Base-by-base conservation (phyloP, 2,113 vertebrate species). In the Ardeotis arabs region DNA sequence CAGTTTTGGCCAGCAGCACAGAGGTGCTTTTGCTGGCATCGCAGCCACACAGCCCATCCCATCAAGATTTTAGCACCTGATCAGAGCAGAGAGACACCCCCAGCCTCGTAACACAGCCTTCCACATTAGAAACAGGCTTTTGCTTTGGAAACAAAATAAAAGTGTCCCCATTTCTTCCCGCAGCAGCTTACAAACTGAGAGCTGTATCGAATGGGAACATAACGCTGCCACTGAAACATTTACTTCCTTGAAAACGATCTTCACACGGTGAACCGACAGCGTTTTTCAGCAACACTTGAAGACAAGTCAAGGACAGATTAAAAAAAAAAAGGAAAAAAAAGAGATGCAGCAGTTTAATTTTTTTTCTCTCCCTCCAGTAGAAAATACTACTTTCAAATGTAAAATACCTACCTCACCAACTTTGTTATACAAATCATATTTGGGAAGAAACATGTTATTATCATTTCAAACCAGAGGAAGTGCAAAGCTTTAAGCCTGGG, bases 251-350 rank as follows among this genome's bases (percentile, higher is more conserved):
- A 88, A 96, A 97, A 92, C 47, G 68, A 83, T 58, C 93, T 95
- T 82, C 81, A 62, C 11, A 37, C 19, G 25, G 58, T 33, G 67
- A 95, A 87, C 79, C 44, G 81, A 92, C 85, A 92, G 35, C 55
- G 64, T 87, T 93, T 95, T 94, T 60, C 79, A 85, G 52, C 44
- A 93, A 89, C 24, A 28, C 76, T 87, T 7, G 55, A 95, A 96
- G 93, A 79, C 86, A 91, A 97, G 94, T 95, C 95, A 97, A 98
- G 95, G 96, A 84, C 89, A 95, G 86, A 85, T 75, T 63, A 89
- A 76, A 55, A 76, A 55, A 79, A 47, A 63, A 88, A n/a, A n/a
- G n/a, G n/a, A n/a, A 89, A 76, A 55, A 76, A 55, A 79, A 47
- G 52, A 88, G 33, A 92, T 47, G 25, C 29, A 28, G 31, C 20